Base-by-base conservation (phyloP, 1,140 invertebrate genomes). In the Thaumetopoea pityocampa region DNA sequence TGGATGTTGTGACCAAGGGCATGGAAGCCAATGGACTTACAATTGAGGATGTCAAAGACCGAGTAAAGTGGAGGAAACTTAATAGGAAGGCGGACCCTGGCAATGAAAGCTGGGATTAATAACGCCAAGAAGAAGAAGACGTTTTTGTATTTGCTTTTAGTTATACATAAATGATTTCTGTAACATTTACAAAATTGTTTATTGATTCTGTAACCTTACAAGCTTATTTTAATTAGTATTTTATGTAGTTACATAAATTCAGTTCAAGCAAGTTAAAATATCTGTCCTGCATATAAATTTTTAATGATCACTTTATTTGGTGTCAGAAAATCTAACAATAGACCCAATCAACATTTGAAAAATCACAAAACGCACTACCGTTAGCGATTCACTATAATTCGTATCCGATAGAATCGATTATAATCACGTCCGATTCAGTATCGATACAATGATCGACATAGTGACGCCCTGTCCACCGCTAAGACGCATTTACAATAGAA, bases 381-480 rank as follows among this genome's bases (percentile, higher is more conserved):
- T 74, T 74, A 73, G 26, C 33, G 56, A 37, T 35, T 51, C 47
- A 42, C 40, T 42, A 53, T 60, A 58, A 59, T 59, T 66, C 61
- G 52, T 57, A 59, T 50, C 45, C 60, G 58, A 71, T 65, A 55
- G 23, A 27, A 43, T 43, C 29, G 22, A 43, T 34, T 43, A 34
- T 66, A 72, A 76, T 79, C 65, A 76, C 49, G 60, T 28, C 49
- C 67, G 68, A 73, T 73, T 74, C 62, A 78, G 32, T 51, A 69
- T 53, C 60, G 66, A 69, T 64, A 55, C 46, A 53, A 65, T 67
- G 67, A 68, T 76, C 65, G 71, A 73, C 63, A 76, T 68, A 56
- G 57, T 55, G 60, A 71, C 64, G 64, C 54, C 51, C 60, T 63
- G 60, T 68, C 66, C 60, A 52, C 47, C 20, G 8, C 34, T 33